Evolutionary conservation across 2,888 invertebrate genomes (phyloP), one percentile per base, ranked within the genome.

Genomic region (Patella ulyssiponensis): DNA sequence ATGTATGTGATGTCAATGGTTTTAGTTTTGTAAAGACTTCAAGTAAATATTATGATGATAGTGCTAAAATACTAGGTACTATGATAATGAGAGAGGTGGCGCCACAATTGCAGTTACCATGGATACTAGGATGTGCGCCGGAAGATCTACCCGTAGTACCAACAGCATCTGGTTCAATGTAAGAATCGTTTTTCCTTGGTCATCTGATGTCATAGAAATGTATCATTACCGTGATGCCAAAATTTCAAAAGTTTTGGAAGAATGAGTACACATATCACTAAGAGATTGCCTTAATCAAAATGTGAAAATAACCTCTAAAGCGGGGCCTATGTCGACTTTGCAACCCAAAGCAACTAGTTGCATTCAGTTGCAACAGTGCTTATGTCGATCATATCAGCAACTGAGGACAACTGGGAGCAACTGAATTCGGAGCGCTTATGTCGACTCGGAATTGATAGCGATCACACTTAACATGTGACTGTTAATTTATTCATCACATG

Each of bases 1-100:
- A 97, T 92, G 99, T 99, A 0, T 99, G 99, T 93, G 99, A 99
- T 93, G 99, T 99, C 3, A 99, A 99, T 92, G 99, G 99, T 0
- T 99, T 99, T 92, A 99, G 98, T 90, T 99, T 99, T 92, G 99
- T 99, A 51, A 99, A 99, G 92, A 99, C 98, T 92, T 99, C 99
- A 0, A 97, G 97, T 92, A 99, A 99, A 91, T 99, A 99, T 93
- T 99, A 99, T 91, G 99, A 99, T 92, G 99, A 99, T 90, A 99
- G 98, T 92, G 98, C 99, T 33, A 98, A 98, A 93, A 99, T 99
- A 75, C 82, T 92, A 56, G 91, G 91, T 20, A 99, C 99, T 91
- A 98, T 98, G 97, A 98, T 99, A 80, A 93, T 99, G 78, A 93
- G 98, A 77, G 96, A 98, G 90, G 92, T 99, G 81, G 98, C 99